phyloP scores from a whole-genome alignment of 2,113 vertebrate genomes.

The Phoenicopterus ruber region DNA sequence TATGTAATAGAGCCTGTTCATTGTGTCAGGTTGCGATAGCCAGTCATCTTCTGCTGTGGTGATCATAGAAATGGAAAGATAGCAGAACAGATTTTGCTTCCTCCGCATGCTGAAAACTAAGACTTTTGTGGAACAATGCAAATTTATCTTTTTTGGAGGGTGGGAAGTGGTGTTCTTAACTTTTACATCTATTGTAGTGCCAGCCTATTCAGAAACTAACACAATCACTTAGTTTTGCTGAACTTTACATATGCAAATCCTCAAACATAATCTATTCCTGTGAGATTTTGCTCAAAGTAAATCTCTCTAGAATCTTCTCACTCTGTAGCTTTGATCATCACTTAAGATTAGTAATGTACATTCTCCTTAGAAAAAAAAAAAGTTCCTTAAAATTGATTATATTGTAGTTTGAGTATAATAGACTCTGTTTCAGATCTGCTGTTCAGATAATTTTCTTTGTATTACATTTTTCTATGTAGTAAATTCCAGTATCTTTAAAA shows the following conservation, averaged over 20 bases:
- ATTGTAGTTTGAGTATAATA: neutral
- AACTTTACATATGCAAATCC: neutral
- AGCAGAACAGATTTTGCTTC: neutral
- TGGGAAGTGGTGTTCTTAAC: neutral
- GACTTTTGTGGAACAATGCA: neutral
- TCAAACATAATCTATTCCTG: neutral
- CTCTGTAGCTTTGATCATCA: neutral
- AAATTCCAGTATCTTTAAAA: neutral
- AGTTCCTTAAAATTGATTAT: neutral
- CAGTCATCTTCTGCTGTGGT: neutral
- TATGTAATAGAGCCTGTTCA: neutral
- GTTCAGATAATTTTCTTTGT: neutral
- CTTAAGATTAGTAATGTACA: neutral
- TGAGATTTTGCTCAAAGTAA: neutral
- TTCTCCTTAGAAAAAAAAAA: neutral
- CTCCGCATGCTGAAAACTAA: neutral
- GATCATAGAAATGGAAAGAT: neutral
- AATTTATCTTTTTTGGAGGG: neutral
- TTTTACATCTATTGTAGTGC: neutral
- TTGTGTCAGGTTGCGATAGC: neutral
- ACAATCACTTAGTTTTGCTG: neutral
- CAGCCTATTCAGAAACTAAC: neutral
- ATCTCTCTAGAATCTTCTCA: neutral
- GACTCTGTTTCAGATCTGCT: neutral
- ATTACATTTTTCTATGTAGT: neutral